These are phyloP conservation scores for Dromas ardeola DNA, from an alignment of 2,113 vertebrate genomes.

Conservation along the genomic window DNA sequence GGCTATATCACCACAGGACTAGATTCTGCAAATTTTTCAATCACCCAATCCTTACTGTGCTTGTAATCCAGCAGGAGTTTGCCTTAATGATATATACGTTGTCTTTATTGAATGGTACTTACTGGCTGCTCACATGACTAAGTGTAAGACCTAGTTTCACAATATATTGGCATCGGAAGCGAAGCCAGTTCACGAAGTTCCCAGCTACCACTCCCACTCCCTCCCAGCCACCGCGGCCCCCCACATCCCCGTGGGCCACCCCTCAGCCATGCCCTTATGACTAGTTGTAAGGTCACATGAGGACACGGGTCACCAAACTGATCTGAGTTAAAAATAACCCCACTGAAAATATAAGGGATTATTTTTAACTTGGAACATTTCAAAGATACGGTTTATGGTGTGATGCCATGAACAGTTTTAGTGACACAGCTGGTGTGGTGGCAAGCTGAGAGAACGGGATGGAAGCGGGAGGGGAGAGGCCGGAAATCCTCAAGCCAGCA, in stretches of 20 bases:
- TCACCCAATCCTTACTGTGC: not conserved
- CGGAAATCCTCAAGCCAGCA: constrained; percentile 55
- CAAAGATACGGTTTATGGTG: constrained; percentile 39
- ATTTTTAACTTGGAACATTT: constrained; percentile 52
- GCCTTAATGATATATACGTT: not conserved
- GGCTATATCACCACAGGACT: not conserved
- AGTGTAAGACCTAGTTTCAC: not conserved
- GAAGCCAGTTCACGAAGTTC: not conserved
- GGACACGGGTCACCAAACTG: constrained; percentile 35
- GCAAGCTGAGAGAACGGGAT: not conserved
- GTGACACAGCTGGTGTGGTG: constrained; percentile 60
- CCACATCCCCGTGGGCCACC: not conserved
- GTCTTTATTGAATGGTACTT: not conserved
- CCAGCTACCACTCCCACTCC: not conserved
- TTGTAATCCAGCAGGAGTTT: not conserved
- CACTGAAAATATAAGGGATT: constrained; percentile 31
- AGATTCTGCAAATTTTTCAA: not conserved
- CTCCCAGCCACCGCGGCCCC: not conserved
- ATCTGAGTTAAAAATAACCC: constrained; percentile 36
- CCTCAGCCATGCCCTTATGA: not conserved
- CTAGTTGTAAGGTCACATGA: not conserved
- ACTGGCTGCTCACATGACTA: not conserved
- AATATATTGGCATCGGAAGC: not conserved
- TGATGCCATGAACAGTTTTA: constrained; percentile 41
- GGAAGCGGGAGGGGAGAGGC: not conserved